Percentiles rank a stretch among this genome's conserved stretches.
Conservation (phyloP, 2,888 invertebrate genomes). For the Catocala sponsa region DNA sequence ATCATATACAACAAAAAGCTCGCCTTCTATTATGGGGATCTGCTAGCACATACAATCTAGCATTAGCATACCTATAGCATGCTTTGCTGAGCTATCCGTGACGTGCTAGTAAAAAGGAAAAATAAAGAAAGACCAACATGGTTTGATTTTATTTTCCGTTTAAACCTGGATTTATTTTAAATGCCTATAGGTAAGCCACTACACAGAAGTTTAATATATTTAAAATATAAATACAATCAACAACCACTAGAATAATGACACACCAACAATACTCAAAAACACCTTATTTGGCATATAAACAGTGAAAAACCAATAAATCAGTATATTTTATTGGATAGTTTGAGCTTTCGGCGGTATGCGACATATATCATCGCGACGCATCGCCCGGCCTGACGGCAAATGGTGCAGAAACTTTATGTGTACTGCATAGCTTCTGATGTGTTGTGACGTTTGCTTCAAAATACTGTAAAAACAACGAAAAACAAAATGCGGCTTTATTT, state of each 20-base stretch:
- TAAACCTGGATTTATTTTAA: too few relatives aligned
- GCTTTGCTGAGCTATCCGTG: too few relatives aligned
- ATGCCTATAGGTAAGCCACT: too few relatives aligned
- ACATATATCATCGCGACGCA: constrained; percentile 62
- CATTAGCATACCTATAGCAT: too few relatives aligned
- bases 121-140: too few relatives aligned
- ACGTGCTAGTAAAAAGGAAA: too few relatives aligned
- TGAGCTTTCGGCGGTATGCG: constrained; percentile 54
- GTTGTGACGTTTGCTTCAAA: constrained; percentile 35
- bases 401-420: constrained; percentile 57
- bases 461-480: not conserved
- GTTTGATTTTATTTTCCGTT: too few relatives aligned
- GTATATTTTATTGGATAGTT: constrained; percentile 56
- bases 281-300: constrained; percentile 28
- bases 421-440: constrained; percentile 41
- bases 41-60: too few relatives aligned
- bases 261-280: not conserved
- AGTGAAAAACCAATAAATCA: constrained; percentile 50
- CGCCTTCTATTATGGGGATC: too few relatives aligned
- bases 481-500: too few relatives aligned
- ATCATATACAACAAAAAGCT: too few relatives aligned
- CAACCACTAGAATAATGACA: not conserved
- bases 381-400: constrained; percentile 59
- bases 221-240: not conserved
- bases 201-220: too few relatives aligned